Percentiles rank a stretch among this genome's conserved stretches.
Evolutionary conservation across 2,113 vertebrate species (phyloP).

Genomic region (Carassius auratus): DNA sequence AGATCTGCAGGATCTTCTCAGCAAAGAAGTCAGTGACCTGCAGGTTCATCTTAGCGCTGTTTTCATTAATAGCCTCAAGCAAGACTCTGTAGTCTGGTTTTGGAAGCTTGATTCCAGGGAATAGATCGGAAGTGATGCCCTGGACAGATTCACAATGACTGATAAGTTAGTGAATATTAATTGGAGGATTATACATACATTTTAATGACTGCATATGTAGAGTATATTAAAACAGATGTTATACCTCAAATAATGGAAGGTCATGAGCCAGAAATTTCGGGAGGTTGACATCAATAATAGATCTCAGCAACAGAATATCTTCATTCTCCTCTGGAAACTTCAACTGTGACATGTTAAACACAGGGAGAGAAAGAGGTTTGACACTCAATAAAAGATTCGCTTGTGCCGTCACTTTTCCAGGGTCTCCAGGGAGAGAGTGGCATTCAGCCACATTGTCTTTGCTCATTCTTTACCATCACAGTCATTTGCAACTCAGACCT

Average conservation of each 20-base stretch:
- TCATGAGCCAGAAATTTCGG: constrained; percentile 91
- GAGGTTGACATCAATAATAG: constrained; percentile 91
- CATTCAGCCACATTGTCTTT: constrained; percentile 51
- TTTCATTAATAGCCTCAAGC: constrained; percentile 82
- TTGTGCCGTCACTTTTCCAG: constrained; percentile 31
- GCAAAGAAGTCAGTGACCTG: constrained; percentile 84
- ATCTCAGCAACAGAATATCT: constrained; percentile 87
- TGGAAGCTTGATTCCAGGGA: constrained; percentile 86
- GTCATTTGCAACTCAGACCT: constrained; percentile 45
- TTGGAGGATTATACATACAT: background rate
- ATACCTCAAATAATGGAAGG: constrained; percentile 89
- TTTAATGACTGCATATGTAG: background rate
- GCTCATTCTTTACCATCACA: constrained; percentile 45
- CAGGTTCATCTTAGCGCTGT: constrained; percentile 84
- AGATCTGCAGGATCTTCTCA: constrained; percentile 91
- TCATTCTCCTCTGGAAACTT: constrained; percentile 88
- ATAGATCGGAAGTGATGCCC: constrained; percentile 93
- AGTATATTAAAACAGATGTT: constrained; percentile 20
- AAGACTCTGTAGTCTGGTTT: constrained; percentile 84
- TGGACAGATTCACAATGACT: constrained; percentile 58
- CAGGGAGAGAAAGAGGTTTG: constrained; percentile 29
- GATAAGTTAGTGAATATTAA: background rate
- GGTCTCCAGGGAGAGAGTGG: constrained; percentile 38
- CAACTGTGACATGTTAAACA: constrained; percentile 74
- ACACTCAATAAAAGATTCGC: constrained; percentile 48